These are phyloP conservation scores for Oryzias woworae DNA, from an alignment of 2,113 vertebrate genomes.

Conservation along the genomic window DNA sequence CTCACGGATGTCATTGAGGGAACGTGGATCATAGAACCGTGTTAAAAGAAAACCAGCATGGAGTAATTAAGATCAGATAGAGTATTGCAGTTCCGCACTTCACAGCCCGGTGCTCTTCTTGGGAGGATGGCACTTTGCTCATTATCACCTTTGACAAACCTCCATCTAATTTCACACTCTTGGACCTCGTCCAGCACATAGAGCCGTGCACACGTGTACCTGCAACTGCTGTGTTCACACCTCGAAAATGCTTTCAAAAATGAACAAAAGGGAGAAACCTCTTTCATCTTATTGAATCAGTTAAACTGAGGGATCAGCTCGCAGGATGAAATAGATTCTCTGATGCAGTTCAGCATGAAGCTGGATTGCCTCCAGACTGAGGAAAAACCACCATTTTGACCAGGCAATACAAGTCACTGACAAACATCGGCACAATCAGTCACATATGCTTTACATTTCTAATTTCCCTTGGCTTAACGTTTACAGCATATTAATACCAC, in stretches of 20 bases:
- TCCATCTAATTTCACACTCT: slow-evolving; percentile 72
- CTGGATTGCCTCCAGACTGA: slow-evolving; percentile 60
- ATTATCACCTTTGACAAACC: slow-evolving; percentile 78
- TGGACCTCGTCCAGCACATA: slow-evolving; percentile 43
- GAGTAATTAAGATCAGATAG: slow-evolving; percentile 64
- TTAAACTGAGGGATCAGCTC: slow-evolving; percentile 41
- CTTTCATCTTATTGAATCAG: slow-evolving; percentile 24
- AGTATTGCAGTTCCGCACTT: slow-evolving; percentile 52
- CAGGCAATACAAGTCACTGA: slow-evolving; percentile 54
- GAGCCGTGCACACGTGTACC: slow-evolving; percentile 46
- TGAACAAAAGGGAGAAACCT: slow-evolving; percentile 54
- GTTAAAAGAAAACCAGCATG: slow-evolving; percentile 51
- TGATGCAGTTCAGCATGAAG: slow-evolving; percentile 60
- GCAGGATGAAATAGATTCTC: slow-evolving; percentile 64
- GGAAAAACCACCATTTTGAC: slow-evolving; percentile 58
- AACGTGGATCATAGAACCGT: slow-evolving; percentile 35
- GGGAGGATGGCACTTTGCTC: slow-evolving; percentile 69
- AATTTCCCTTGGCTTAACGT: slow-evolving; percentile 66
- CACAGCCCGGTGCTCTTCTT: slow-evolving; percentile 60
- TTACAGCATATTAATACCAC: slow-evolving; percentile 68
- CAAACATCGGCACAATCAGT: slow-evolving; percentile 58
- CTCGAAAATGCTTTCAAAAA: slow-evolving; percentile 38
- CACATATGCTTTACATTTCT: slow-evolving; percentile 54
- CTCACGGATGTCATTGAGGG: slow-evolving; percentile 6
- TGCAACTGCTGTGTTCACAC: slow-evolving; percentile 60